phyloP scores from a whole-genome alignment of 2,888 invertebrate genomes.

The Conchocele bisecta region DNA sequence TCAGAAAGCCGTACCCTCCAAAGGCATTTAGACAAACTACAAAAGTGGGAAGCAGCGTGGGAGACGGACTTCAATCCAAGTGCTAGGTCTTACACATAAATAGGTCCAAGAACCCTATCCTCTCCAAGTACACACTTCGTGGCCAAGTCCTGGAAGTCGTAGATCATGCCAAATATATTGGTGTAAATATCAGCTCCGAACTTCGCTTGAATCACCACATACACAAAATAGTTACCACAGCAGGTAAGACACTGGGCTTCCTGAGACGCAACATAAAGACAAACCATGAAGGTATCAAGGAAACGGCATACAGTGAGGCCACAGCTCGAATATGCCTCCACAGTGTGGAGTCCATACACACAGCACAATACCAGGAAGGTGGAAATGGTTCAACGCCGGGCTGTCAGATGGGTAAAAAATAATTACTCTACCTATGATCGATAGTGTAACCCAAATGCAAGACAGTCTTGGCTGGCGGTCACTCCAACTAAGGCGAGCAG shows the following conservation, averaged over 20 bases:
- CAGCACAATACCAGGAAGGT: not conserved
- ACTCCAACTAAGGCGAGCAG: constrained; percentile 3
- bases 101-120: not conserved
- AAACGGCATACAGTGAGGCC: not conserved
- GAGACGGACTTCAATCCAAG: constrained; percentile 4
- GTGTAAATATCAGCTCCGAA: not conserved
- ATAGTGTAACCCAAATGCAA: constrained; percentile 11
- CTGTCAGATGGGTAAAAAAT: constrained; percentile 18
- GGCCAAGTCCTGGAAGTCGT: not conserved
- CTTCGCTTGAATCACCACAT: not conserved
- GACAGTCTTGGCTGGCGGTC: not conserved
- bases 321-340: constrained; percentile 10
- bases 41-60: too few relatives aligned
- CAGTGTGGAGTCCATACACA: constrained; percentile 6
- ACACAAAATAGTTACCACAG: not conserved
- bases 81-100: not conserved
- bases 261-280: not conserved
- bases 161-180: not conserved
- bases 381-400: constrained; percentile 15
- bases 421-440: constrained; percentile 10
- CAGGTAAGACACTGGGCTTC: constrained; percentile 2
- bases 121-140: not conserved
- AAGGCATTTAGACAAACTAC: too few relatives aligned
- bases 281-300: not conserved
- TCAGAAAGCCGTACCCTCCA: too few relatives aligned